Evolutionary conservation across 2,113 vertebrate genomes (phyloP), one percentile per base, ranked within the genome.

Genomic region (Pseudopodoces humilis): DNA sequence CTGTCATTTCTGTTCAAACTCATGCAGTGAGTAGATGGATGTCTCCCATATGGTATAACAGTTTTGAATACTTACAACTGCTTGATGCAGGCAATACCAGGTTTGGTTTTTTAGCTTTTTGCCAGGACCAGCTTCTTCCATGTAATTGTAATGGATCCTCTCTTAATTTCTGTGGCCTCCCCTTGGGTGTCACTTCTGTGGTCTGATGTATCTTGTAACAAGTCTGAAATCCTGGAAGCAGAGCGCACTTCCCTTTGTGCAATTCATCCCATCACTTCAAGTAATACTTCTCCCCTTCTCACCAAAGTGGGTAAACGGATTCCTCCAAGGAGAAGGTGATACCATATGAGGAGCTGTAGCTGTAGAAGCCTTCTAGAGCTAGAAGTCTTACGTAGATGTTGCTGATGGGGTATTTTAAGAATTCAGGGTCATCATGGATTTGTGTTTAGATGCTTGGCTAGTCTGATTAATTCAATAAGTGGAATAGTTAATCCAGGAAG

Each of bases 1-100:
- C 86, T 92, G 75, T 86, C 88, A 80, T 46, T 59, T 77, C 67
- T 92, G 35, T 92, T 92, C 74, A 86, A 95, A 93, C 59, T 83
- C 80, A 33, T 74, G 76, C 33, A 78, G 53, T 52, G 69, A 77
- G 60, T 88, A 88, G 86, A 81, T 88, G 67, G 86, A 77, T 90
- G 15, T 70, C 49, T 83, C 86, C 75, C 88, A 74, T 94, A 86
- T 83, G 83, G 63, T 80, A 39, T 67, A 53, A 50, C 69, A 81
- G 50, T 81, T 90, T 83, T 75, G 71, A 88, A 80, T 80, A 62
- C 55, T 88, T 80, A 53, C 4, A 82, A 30, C 37, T 71, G 15
- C 24, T 83, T 6, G 3, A 35, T 49, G 39, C 33, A 68, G 25
- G 83, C 65, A 86, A 47, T 72, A 69, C 37, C 47, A 59, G 30